Conservation (phyloP, 2,888 invertebrate genomes). For the Drosophila mimica region DNA sequence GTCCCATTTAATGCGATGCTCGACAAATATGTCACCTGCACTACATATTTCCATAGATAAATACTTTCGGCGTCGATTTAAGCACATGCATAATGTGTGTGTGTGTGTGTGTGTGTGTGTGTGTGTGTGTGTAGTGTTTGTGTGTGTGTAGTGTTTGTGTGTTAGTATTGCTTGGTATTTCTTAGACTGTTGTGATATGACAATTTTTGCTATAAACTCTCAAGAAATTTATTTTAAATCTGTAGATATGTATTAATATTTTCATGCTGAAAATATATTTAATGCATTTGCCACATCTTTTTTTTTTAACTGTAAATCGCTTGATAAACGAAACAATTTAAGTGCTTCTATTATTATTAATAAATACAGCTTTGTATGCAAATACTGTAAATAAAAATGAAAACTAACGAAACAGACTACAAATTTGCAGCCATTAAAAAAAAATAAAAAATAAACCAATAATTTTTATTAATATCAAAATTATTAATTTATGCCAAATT, state of each 20-base stretch:
- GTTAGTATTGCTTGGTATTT: not conserved
- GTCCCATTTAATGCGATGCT: conserved; percentile 32
- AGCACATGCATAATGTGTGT: not conserved
- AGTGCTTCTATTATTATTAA: not conserved
- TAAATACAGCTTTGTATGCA: not conserved
- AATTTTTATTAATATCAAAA: no score
- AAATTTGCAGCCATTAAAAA: not conserved
- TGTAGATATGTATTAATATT: not conserved
- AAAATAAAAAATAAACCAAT: no score
- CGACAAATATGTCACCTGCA: conserved; percentile 66
- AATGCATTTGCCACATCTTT: not conserved
- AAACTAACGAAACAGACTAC: no score
- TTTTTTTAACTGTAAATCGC: not conserved
- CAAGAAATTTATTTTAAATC: not conserved
- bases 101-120: not conserved
- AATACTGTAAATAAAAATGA: not conserved
- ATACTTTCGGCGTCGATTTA: not conserved
- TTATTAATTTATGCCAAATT: not conserved
- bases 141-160: not conserved
- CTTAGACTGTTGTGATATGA: not conserved
- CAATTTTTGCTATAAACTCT: conserved; percentile 12
- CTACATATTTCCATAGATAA: conserved; percentile 58
- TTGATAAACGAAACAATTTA: not conserved
- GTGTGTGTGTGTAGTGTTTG: not conserved
- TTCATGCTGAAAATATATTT: not conserved